A percentile compares a stretch with the other conserved stretches of the same genome.
These are phyloP conservation scores for Teleopsis dalmanni DNA, from an alignment of 1,140 invertebrate species.

Conservation along the genomic window DNA sequence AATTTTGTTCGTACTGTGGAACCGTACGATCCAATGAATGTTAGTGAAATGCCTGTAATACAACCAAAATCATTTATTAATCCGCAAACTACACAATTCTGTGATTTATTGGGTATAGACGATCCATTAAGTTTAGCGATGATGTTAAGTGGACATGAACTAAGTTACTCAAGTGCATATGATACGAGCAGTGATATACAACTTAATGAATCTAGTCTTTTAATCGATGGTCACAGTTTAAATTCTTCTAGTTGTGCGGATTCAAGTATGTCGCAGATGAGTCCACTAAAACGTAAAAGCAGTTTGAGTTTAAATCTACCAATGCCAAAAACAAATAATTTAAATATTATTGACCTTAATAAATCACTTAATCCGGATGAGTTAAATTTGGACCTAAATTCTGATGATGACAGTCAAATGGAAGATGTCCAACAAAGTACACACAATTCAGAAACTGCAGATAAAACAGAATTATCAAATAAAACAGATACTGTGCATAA, in stretches of 20 bases:
- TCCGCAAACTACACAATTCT: conserved; percentile 74
- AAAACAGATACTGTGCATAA: no score
- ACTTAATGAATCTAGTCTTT: conserved; percentile 10
- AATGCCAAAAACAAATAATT: conserved; percentile 9
- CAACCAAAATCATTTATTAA: conserved; percentile 56
- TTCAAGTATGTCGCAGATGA: neutral
- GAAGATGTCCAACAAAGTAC: no score
- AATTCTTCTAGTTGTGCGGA: conserved; percentile 4
- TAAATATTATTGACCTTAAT: no score
- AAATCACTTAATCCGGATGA: no score
- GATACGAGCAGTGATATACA: conserved; percentile 10
- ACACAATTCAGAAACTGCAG: no score
- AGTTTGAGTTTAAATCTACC: conserved; percentile 7
- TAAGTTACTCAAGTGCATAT: conserved; percentile 16
- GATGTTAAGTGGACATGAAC: conserved; percentile 35
- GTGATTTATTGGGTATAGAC: conserved; percentile 67
- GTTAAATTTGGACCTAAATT: no score
- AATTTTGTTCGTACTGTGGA: conserved; percentile 72
- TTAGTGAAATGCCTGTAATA: conserved; percentile 24
- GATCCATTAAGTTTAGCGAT: conserved; percentile 60
- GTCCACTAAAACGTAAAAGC: conserved; percentile 13
- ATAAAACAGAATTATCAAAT: no score
- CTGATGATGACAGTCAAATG: no score
- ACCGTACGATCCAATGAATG: conserved; percentile 50
- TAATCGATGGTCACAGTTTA: conserved; percentile 4